Evolutionary conservation across 2,888 invertebrate species (phyloP).

Genomic region (Lomographa bimaculata): DNA sequence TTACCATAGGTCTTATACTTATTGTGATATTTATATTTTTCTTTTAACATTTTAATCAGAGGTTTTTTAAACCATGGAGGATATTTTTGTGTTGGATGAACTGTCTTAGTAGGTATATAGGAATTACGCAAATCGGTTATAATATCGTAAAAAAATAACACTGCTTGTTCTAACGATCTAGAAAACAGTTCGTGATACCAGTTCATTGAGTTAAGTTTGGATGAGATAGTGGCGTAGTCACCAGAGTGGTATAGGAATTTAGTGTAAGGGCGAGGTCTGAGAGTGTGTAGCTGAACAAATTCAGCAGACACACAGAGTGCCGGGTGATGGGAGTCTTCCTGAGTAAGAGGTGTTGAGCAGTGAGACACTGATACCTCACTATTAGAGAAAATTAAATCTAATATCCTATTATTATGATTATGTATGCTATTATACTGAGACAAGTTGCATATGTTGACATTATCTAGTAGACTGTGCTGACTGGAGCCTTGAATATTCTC

Average conservation of each 20-base stretch:
- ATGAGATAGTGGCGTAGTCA: not conserved
- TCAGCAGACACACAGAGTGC: not conserved
- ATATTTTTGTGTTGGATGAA: slow-evolving; percentile 6
- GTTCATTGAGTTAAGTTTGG: not conserved
- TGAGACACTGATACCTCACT: not conserved
- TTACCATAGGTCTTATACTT: slow-evolving; percentile 44
- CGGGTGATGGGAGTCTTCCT: not conserved
- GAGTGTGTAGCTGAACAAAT: slow-evolving; percentile 1
- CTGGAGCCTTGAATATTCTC: slow-evolving; percentile 1
- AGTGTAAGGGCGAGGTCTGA: not conserved
- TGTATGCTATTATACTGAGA: not conserved
- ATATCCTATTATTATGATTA: not conserved
- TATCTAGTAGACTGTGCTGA: slow-evolving; percentile 10
- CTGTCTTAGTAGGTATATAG: slow-evolving; percentile 3
- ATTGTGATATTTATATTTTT: too few relatives aligned
- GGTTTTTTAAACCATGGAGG: slow-evolving; percentile 7
- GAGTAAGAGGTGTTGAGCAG: not conserved
- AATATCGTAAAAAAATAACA: too few relatives aligned
- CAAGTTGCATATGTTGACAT: slow-evolving; percentile 11
- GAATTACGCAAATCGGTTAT: not conserved
- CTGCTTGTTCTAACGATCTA: not conserved
- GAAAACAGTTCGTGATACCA: not conserved
- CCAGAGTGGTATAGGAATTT: too few relatives aligned
- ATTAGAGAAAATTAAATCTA: not conserved
- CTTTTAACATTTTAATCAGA: slow-evolving; percentile 6